Evolutionary conservation across 2,113 vertebrate species (phyloP).

Genomic region (Lanius ludovicianus): DNA sequence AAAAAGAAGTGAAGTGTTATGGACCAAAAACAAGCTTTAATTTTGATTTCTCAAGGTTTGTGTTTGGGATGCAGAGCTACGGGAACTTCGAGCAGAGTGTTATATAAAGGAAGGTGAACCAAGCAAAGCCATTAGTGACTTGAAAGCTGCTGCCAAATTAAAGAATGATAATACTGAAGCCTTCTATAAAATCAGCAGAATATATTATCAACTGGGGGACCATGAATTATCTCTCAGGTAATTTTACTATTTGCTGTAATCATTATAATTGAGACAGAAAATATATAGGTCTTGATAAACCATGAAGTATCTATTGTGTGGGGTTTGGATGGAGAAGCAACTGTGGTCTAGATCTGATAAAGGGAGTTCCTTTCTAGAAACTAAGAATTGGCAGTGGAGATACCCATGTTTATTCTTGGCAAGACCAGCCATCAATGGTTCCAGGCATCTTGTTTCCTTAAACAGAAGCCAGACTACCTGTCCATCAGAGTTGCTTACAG

Average conservation of each 20-base stretch:
- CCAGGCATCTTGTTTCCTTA: neutral
- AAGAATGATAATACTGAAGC: conserved; percentile 96
- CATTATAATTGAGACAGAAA: neutral
- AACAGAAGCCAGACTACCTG: neutral
- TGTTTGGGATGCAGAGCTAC: conserved; percentile 89
- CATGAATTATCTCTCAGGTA: conserved; percentile 95
- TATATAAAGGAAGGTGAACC: conserved; percentile 90
- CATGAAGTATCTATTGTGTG: neutral
- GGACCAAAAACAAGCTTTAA: conserved; percentile 53
- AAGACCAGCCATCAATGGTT: neutral
- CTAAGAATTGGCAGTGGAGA: neutral
- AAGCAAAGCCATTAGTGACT: conserved; percentile 93
- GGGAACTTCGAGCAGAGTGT: conserved; percentile 94
- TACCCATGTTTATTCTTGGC: neutral
- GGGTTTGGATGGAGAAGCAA: neutral
- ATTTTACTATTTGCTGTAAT: conserved; percentile 37
- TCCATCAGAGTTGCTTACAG: accelerated
- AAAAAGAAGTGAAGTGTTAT: neutral
- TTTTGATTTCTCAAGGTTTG: conserved; percentile 85
- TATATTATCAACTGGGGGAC: conserved; percentile 95
- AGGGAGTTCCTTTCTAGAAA: neutral
- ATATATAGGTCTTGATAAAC: neutral
- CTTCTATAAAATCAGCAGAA: conserved; percentile 93
- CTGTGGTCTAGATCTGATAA: neutral
- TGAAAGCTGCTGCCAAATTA: conserved; percentile 92